Conservation (phyloP, 2,888 invertebrate species). For the Caenorhabditis doughertyi region DNA sequence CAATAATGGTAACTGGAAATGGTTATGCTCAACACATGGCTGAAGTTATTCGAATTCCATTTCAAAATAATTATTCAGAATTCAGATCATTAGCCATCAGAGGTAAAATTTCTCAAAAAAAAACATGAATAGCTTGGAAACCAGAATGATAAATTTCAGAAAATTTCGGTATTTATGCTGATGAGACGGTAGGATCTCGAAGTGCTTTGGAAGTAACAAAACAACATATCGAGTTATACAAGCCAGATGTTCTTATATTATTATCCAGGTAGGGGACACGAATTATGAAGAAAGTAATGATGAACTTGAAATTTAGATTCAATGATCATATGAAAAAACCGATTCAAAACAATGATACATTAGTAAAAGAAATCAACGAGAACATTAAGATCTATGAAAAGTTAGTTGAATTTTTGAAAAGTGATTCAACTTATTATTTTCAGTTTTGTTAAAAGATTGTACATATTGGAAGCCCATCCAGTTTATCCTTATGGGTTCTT, state of each 20-base stretch:
- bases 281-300: neutral
- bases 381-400: conserved; percentile 10
- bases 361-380: neutral
- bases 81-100: conserved; percentile 19
- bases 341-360: neutral
- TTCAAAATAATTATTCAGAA: conserved; percentile 32
- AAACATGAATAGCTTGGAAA: neutral
- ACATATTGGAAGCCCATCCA: conserved; percentile 18
- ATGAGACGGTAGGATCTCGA: neutral
- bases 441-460: conserved; percentile 8
- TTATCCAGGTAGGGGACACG: conserved; percentile 1
- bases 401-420: neutral
- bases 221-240: neutral
- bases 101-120: neutral
- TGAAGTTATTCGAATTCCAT: neutral
- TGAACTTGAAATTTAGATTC: neutral
- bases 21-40: conserved; percentile 30
- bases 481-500: neutral
- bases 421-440: neutral
- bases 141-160: too few species aligned
- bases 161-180: conserved; percentile 1
- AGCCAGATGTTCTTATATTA: conserved; percentile 13
- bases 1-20: conserved; percentile 52
- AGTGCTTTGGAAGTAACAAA: neutral
- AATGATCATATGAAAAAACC: neutral